Percentiles rank a stretch among this genome's conserved stretches.
Evolutionary conservation across 2,113 vertebrate species (phyloP).

Genomic region (Theristicus caerulescens): DNA sequence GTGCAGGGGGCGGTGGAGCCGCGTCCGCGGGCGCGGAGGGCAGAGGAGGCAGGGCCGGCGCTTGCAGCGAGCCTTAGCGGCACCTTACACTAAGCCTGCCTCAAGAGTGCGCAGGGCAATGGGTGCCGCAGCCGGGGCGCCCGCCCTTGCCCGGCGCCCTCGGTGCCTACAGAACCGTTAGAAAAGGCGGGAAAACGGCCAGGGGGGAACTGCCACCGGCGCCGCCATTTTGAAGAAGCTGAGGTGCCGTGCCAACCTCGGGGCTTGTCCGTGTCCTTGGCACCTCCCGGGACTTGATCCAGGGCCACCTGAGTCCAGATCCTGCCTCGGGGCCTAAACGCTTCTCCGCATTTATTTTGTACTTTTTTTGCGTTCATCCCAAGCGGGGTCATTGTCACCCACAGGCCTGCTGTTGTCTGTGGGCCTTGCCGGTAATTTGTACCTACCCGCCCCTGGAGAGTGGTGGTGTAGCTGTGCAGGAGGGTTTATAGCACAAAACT

Average conservation of each 20-base stretch:
- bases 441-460: fast-evolving
- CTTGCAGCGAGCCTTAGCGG: neutral
- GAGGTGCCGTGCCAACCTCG: fast-evolving
- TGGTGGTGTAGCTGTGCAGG: neutral
- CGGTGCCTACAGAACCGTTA: too few relatives aligned
- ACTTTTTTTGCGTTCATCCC: fast-evolving
- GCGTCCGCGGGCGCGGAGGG: too few relatives aligned
- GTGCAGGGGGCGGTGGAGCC: neutral
- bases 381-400: fast-evolving
- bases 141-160: fast-evolving
- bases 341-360: fast-evolving
- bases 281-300: fast-evolving
- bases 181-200: neutral
- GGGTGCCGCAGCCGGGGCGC: too few relatives aligned
- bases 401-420: neutral
- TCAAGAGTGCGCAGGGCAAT: fast-evolving
- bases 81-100: fast-evolving
- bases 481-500: neutral
- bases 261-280: neutral
- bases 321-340: neutral
- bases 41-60: neutral
- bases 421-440: neutral
- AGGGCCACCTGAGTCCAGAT: fast-evolving
- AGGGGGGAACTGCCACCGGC: neutral
- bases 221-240: fast-evolving